Conservation (phyloP, 2,888 invertebrate genomes). For the Didymodactylos carnosus region DNA sequence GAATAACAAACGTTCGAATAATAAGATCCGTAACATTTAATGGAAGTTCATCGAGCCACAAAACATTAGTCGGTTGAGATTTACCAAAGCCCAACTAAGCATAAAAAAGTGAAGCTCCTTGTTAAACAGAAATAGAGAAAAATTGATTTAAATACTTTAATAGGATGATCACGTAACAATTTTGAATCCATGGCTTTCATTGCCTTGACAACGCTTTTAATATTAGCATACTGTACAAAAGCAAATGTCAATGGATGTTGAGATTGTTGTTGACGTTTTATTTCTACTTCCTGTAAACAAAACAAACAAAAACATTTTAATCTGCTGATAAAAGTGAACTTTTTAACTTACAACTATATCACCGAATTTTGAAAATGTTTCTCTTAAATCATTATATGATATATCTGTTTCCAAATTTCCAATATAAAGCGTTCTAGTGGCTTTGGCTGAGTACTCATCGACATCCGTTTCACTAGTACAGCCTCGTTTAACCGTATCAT, state of each 20-base stretch:
- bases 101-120: too few species aligned
- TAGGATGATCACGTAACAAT: constrained; percentile 67
- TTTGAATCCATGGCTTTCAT: constrained; percentile 85
- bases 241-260: constrained; percentile 45
- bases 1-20: not conserved
- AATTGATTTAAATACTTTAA: constrained; percentile 40
- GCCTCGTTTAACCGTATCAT: not conserved
- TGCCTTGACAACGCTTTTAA: constrained; percentile 71
- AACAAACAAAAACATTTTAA: constrained; percentile 12
- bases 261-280: not conserved
- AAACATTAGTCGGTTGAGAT: constrained; percentile 81
- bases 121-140: not conserved
- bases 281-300: not conserved
- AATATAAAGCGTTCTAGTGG: constrained; percentile 80
- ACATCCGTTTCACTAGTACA: constrained; percentile 52
- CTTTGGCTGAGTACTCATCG: constrained; percentile 88
- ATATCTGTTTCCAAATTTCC: constrained; percentile 77
- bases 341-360: constrained; percentile 58
- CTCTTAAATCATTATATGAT: constrained; percentile 6
- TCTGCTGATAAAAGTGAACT: not conserved
- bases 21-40: not conserved
- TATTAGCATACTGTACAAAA: constrained; percentile 91
- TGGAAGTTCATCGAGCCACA: constrained; percentile 68
- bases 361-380: constrained; percentile 56
- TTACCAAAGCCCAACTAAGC: constrained; percentile 65